Conservation (phyloP, 2,113 vertebrate genomes). For the Rhagologus leucostigma region DNA sequence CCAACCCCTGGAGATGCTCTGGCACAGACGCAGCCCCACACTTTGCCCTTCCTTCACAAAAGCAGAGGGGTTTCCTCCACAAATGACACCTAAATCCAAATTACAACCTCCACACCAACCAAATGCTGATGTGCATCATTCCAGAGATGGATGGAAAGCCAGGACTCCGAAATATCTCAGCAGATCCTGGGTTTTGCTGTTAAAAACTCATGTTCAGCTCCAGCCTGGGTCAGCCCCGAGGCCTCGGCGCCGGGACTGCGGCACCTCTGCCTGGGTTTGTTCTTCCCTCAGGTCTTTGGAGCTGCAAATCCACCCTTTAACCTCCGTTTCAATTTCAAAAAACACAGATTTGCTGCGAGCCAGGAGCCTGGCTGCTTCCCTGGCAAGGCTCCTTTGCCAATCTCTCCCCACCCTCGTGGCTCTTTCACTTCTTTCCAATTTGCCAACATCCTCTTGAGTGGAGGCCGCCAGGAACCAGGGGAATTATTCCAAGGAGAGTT, state of each 20-base stretch:
- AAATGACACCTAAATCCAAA: neutral
- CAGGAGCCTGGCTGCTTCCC: neutral
- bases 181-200: neutral
- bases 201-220: rapidly evolving
- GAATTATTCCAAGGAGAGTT: slow-evolving; percentile 28
- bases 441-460: slow-evolving; percentile 1
- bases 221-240: neutral
- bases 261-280: neutral
- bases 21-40: neutral
- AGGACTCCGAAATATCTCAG: neutral
- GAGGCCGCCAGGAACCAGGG: slow-evolving; percentile 14
- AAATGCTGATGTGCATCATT: rapidly evolving
- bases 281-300: neutral
- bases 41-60: no score
- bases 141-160: neutral
- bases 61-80: neutral
- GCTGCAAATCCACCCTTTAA: neutral
- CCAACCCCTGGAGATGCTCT: neutral
- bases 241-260: rapidly evolving
- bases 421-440: slow-evolving; percentile 30
- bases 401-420: slow-evolving; percentile 27
- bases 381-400: slow-evolving; percentile 1
- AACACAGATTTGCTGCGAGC: neutral
- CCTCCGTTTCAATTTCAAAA: rapidly evolving
- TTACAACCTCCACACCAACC: neutral